phyloP scores from a whole-genome alignment of 1,140 invertebrate species.

The Trinorchestia longiramus region DNA sequence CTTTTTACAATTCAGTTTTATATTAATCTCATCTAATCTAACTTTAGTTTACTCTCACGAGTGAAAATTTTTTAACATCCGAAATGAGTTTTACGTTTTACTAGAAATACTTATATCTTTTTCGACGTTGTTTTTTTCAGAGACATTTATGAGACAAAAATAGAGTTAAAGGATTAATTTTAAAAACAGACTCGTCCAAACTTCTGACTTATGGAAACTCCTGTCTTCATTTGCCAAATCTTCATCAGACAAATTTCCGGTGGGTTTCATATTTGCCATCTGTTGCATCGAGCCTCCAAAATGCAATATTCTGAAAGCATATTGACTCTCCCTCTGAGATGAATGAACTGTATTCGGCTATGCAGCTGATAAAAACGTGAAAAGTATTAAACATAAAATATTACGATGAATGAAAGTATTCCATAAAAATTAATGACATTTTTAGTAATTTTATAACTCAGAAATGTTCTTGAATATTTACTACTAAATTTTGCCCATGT shows the following conservation, averaged over 20 bases:
- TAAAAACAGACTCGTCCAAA: background rate
- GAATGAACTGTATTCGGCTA: background rate
- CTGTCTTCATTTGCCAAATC: background rate
- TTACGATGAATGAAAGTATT: background rate
- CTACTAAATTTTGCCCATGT: background rate
- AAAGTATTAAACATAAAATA: background rate
- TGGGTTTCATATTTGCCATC: background rate
- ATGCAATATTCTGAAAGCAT: slow-evolving; percentile 18
- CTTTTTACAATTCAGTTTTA: too few relatives aligned
- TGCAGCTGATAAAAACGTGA: background rate
- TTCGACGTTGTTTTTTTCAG: background rate
- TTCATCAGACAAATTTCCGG: background rate
- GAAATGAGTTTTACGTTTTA: background rate
- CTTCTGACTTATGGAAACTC: background rate
- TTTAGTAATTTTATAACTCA: background rate
- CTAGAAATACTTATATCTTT: background rate
- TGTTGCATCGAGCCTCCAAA: background rate
- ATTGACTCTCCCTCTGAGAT: background rate
- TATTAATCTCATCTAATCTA: too few relatives aligned
- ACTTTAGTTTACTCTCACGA: too few relatives aligned
- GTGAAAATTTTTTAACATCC: too few relatives aligned
- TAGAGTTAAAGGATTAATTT: background rate
- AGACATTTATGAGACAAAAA: background rate
- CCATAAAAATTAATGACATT: background rate
- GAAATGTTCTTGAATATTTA: background rate